These are phyloP conservation scores for Pseudococcus viburni DNA, from an alignment of 2,888 invertebrate species.

Conservation along the genomic window DNA sequence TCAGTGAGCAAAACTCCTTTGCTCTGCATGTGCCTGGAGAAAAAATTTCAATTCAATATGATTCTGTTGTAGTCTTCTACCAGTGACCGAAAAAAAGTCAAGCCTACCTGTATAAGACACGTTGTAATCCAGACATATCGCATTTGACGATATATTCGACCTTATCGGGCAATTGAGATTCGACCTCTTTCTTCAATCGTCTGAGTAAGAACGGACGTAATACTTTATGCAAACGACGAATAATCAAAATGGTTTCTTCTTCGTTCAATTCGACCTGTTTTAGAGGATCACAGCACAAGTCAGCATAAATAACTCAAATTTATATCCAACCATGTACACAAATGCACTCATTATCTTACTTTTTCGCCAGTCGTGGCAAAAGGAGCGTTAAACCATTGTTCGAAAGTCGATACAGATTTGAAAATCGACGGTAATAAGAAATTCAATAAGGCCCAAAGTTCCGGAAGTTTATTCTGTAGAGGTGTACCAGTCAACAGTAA, in stretches of 20 bases:
- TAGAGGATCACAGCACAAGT: background rate
- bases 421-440: slow-evolving; percentile 98
- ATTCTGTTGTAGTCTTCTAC: background rate
- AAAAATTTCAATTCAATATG: no score
- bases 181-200: slow-evolving; percentile 98
- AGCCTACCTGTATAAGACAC: slow-evolving; percentile 81
- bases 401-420: slow-evolving; percentile 98
- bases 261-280: slow-evolving; percentile 96
- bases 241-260: slow-evolving; percentile 99
- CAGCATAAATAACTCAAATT: no score
- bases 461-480: slow-evolving; percentile 97
- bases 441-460: slow-evolving; percentile 98
- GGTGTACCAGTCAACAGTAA: slow-evolving; percentile 96
- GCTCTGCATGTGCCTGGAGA: slow-evolving; percentile 96
- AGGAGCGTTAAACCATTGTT: slow-evolving; percentile 99
- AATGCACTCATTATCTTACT: slow-evolving; percentile 72
- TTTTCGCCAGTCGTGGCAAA: slow-evolving; percentile 99
- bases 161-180: slow-evolving; percentile 98
- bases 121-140: slow-evolving; percentile 98
- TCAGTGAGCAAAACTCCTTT: slow-evolving; percentile 96
- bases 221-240: slow-evolving; percentile 99
- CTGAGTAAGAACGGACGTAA: slow-evolving; percentile 96
- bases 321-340: no score
- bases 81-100: no score
- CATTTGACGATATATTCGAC: slow-evolving; percentile 99